A percentile compares a stretch with the other conserved stretches of the same genome.
These are phyloP conservation scores for Perognathus longimembris DNA, from an alignment of 2,113 vertebrate genomes.

Conservation along the genomic window DNA sequence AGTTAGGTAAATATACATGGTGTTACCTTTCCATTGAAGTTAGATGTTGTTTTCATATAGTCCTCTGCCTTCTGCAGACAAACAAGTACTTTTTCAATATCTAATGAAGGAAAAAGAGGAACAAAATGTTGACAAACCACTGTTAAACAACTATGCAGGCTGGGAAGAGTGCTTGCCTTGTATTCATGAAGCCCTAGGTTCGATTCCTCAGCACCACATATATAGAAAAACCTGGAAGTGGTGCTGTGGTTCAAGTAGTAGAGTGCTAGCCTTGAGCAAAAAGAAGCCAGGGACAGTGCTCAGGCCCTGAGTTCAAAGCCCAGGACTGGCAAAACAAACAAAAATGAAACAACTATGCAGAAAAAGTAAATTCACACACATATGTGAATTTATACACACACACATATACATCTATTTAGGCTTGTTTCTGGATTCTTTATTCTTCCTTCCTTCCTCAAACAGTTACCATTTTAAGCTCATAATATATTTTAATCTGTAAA, in stretches of 20 bases:
- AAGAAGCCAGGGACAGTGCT: too few species aligned
- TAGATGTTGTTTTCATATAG: constrained; percentile 90
- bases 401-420: background rate
- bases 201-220: too few species aligned
- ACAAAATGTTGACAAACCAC: background rate
- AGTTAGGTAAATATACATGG: background rate
- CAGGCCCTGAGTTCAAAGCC: too few species aligned
- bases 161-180: too few species aligned
- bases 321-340: too few species aligned
- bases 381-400: background rate
- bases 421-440: background rate
- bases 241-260: too few species aligned
- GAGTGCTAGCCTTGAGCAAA: too few species aligned
- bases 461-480: background rate
- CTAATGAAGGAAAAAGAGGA: constrained; percentile 75
- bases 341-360: too few species aligned
- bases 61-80: constrained; percentile 94
- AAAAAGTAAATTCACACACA: background rate
- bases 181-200: too few species aligned
- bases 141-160: background rate
- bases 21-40: constrained; percentile 93
- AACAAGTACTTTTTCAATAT: constrained; percentile 89
- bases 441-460: constrained; percentile 14
- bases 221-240: too few species aligned
- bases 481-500: constrained; percentile 39